A percentile compares a stretch with the other conserved stretches of the same genome.
These are phyloP conservation scores for Enoplolaimus lenunculus DNA, from an alignment of 2,888 invertebrate genomes.

Conservation along the genomic window DNA sequence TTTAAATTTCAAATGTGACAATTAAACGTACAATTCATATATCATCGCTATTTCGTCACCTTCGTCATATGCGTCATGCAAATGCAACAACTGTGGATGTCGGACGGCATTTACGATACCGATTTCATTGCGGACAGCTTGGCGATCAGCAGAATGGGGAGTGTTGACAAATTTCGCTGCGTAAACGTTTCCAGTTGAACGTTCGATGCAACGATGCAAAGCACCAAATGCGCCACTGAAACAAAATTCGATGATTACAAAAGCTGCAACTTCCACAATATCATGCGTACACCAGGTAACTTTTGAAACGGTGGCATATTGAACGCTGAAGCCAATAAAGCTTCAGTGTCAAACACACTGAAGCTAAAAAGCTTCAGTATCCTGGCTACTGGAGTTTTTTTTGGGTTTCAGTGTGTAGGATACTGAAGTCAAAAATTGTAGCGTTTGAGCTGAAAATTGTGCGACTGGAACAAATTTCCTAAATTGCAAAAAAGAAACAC, in stretches of 20 bases:
- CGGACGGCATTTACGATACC: constrained; percentile 88
- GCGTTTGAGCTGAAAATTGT: too few relatives aligned
- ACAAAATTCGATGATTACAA: too few relatives aligned
- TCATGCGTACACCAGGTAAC: too few relatives aligned
- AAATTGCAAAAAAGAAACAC: neutral
- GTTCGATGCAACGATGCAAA: constrained; percentile 91
- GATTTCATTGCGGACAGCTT: constrained; percentile 88
- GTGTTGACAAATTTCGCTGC: constrained; percentile 88
- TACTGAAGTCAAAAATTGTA: too few relatives aligned
- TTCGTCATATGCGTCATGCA: constrained; percentile 97
- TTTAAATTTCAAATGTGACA: too few relatives aligned
- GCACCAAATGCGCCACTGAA: constrained; percentile 84
- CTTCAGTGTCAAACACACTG: too few relatives aligned
- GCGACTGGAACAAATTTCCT: neutral
- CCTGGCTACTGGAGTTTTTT: too few relatives aligned
- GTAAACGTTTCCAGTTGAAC: constrained; percentile 86
- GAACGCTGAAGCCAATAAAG: too few relatives aligned
- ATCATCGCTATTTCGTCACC: constrained; percentile 98
- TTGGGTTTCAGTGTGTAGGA: too few relatives aligned
- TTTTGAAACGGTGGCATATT: too few relatives aligned
- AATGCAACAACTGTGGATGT: constrained; percentile 85
- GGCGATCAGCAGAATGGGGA: constrained; percentile 74
- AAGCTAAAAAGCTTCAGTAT: too few relatives aligned
- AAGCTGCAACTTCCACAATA: too few relatives aligned
- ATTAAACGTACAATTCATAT: constrained; percentile 89